A percentile compares a stretch with the other conserved stretches of the same genome.
phyloP scores from a whole-genome alignment of 2,113 vertebrate genomes.

The Zosterops japonicus region DNA sequence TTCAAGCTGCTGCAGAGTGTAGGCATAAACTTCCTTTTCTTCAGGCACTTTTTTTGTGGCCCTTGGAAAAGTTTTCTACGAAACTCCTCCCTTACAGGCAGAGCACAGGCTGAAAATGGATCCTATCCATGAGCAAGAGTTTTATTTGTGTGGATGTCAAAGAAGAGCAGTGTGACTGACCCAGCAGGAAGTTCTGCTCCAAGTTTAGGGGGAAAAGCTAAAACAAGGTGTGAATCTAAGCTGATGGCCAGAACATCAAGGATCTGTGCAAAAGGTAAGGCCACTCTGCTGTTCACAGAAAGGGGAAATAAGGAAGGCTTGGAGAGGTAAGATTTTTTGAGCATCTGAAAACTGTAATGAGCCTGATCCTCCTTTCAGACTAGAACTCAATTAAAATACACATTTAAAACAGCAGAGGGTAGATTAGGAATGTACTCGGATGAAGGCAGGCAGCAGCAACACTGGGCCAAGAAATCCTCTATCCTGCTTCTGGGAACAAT shows the following conservation, averaged over 20 bases:
- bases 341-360: background rate
- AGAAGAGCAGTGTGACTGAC: background rate
- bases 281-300: background rate
- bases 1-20: background rate
- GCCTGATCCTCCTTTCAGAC: background rate
- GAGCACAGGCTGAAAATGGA: background rate
- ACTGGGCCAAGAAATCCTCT: slow-evolving; percentile 6
- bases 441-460: background rate
- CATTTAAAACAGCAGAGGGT: background rate
- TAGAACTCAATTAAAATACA: background rate
- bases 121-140: background rate
- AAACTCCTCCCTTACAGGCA: background rate
- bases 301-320: background rate
- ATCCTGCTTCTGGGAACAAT: background rate
- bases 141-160: background rate
- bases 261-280: background rate
- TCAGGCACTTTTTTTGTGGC: background rate
- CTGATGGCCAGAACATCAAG: background rate
- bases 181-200: background rate
- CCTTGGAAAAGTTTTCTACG: background rate
- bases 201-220: background rate
- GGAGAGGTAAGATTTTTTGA: background rate
- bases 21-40: background rate
- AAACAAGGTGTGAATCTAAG: background rate
- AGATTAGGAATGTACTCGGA: background rate